Base-by-base conservation (phyloP, 2,113 vertebrate species). In the Solea solea region DNA sequence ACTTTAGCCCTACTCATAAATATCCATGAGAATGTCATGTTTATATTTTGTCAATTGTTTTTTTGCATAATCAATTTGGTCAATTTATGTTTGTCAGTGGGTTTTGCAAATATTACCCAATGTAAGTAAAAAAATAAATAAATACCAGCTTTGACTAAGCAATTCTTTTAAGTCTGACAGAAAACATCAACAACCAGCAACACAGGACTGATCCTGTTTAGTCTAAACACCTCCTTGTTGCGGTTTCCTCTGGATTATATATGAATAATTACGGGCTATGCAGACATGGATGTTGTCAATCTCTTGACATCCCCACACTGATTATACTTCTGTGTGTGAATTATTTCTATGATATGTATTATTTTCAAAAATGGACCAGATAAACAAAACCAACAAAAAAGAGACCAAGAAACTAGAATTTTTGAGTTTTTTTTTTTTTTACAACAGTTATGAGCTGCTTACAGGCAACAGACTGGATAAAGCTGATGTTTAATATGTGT, bases 401-500 rank as follows among this genome's bases (percentile, higher is more conserved):
- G 50, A 46, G 42, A n/a, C 16, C 15, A 54, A 63, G 54, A 57
- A 69, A 62, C 7, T 34, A 2, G n/a, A 45, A 21, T 46, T 11
- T 40, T 39, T 34, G 8, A 39, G 34, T 2, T 34, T 27, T 21
- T 44, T 53, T 66, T 62, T 46, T n/a, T 60, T 45, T 11, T 69
- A n/a, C 2, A 27, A 74, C 14, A 75, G 28, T 80, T 77, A 59
- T 48, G 44, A n/a, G 48, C 60, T 53, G 34, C 61, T 41, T 8
- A 39, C 6, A 9, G 54, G 63, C 49, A 28, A 25, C 46, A 40
- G 11, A 72, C 13, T 27, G 41, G 9, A 69, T n/a, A 34, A n/a
- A 60, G 64, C 54, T 28, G 44, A 14, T 69, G 41, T 78, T 58
- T 74, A 41, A 57, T 56, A 40, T 53, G 64, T 72, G 34, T 34